Conservation (phyloP, 2,797 vertebrate genomes). For the Chelon labrosus region DNA sequence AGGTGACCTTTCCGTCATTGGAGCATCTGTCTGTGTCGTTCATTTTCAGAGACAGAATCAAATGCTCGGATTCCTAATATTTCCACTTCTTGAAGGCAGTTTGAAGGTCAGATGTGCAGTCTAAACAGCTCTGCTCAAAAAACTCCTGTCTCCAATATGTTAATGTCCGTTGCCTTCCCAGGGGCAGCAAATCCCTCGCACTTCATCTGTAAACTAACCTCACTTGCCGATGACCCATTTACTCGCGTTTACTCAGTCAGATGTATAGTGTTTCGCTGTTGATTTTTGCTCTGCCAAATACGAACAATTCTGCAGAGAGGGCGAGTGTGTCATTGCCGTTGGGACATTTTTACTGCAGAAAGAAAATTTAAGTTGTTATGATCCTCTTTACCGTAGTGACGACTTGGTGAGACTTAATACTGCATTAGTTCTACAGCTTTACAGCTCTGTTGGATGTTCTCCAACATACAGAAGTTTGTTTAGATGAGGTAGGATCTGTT, state of each 20-base stretch:
- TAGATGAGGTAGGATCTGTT: constrained; percentile 48
- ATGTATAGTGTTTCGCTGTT: constrained; percentile 74
- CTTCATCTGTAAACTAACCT: constrained; percentile 67
- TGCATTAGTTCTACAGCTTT: constrained; percentile 28
- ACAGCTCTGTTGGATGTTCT: constrained; percentile 38
- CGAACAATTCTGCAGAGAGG: constrained; percentile 41
- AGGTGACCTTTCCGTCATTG: neutral
- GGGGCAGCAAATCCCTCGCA: constrained; percentile 63
- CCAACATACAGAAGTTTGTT: constrained; percentile 41
- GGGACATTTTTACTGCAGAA: constrained; percentile 20
- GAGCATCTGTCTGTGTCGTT: neutral
- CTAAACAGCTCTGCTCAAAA: constrained; percentile 61
- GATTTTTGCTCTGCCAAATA: constrained; percentile 59
- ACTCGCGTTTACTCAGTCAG: constrained; percentile 66
- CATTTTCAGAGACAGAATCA: neutral
- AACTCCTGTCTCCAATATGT: constrained; percentile 61
- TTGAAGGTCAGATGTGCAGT: constrained; percentile 60
- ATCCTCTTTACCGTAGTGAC: neutral
- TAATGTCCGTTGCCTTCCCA: constrained; percentile 58
- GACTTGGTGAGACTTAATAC: constrained; percentile 14
- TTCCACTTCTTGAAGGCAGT: constrained; percentile 30
- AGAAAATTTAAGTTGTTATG: constrained; percentile 37
- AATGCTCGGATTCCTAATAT: neutral
- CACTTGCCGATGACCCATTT: constrained; percentile 44
- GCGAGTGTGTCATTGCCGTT: constrained; percentile 32